These are phyloP conservation scores for Sebastes ruberrimus DNA, from an alignment of 2,797 vertebrate genomes.

Conservation along the genomic window DNA sequence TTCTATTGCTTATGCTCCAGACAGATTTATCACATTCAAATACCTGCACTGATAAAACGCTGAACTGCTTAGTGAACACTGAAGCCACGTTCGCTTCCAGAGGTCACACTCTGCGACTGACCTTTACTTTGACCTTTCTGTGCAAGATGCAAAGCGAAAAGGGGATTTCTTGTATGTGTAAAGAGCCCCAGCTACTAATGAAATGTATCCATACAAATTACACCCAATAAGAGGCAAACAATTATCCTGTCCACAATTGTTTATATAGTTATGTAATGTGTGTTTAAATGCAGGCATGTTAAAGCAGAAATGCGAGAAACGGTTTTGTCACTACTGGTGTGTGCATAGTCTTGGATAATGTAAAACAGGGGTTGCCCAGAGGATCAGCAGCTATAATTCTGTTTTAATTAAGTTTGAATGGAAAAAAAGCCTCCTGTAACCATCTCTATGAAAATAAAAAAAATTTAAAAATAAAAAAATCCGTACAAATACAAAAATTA, in stretches of 20 bases:
- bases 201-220: neutral
- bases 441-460: neutral
- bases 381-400: neutral
- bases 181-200: neutral
- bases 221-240: neutral
- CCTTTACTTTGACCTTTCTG: conserved; percentile 39
- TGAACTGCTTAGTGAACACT: neutral
- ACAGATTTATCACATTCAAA: neutral
- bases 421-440: neutral
- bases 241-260: neutral
- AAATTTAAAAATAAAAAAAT: too few species aligned
- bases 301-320: neutral
- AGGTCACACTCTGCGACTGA: neutral
- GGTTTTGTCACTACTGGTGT: neutral
- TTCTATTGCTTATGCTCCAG: neutral
- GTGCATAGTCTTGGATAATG: fast-evolving
- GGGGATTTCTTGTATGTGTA: neutral
- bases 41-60: neutral
- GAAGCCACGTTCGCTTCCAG: neutral
- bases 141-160: neutral
- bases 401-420: neutral
- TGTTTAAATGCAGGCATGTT: neutral
- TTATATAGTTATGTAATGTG: neutral
- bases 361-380: neutral
- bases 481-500: too few species aligned